These are phyloP conservation scores for Oryzias sinensis DNA, from an alignment of 2,797 vertebrate species.

Conservation along the genomic window DNA sequence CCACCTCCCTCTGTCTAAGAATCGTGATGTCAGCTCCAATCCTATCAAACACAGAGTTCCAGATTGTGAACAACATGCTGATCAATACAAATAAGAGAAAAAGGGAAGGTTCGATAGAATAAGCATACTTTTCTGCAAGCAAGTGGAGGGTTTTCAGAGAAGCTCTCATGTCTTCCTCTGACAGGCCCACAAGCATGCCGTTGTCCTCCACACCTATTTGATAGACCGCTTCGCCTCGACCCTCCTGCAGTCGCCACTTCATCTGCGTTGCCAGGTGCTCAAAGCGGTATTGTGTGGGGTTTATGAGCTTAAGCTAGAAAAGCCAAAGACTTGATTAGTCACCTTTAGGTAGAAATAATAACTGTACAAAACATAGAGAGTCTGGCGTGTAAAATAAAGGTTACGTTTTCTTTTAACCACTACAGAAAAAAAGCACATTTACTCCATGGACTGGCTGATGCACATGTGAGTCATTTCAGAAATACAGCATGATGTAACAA, in stretches of 20 bases:
- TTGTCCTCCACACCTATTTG: constrained; percentile 98
- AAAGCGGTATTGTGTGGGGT: constrained; percentile 94
- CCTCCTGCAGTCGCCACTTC: constrained; percentile 98
- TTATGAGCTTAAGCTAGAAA: constrained; percentile 91
- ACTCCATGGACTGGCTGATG: neutral
- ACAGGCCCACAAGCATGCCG: constrained; percentile 92
- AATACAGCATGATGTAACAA: neutral
- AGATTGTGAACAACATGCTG: neutral
- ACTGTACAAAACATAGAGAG: neutral
- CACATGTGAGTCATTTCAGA: neutral
- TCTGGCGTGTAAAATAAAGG: neutral
- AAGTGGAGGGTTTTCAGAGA: constrained; percentile 91
- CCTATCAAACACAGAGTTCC: constrained; percentile 64
- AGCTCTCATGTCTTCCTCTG: constrained; percentile 92
- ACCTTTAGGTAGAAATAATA: constrained; percentile 5
- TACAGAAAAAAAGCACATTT: neutral
- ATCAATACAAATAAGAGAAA: neutral
- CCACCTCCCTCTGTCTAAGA: constrained; percentile 89
- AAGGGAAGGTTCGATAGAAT: neutral
- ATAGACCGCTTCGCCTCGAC: constrained; percentile 94
- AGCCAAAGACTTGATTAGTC: constrained; percentile 3
- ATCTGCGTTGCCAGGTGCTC: constrained; percentile 98
- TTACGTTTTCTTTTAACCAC: neutral
- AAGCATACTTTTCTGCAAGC: constrained; percentile 92
- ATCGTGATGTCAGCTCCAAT: constrained; percentile 94